Percentiles rank a stretch among this genome's conserved stretches.
phyloP scores from a whole-genome alignment of 2,888 invertebrate species.

The Metellina segmentata region DNA sequence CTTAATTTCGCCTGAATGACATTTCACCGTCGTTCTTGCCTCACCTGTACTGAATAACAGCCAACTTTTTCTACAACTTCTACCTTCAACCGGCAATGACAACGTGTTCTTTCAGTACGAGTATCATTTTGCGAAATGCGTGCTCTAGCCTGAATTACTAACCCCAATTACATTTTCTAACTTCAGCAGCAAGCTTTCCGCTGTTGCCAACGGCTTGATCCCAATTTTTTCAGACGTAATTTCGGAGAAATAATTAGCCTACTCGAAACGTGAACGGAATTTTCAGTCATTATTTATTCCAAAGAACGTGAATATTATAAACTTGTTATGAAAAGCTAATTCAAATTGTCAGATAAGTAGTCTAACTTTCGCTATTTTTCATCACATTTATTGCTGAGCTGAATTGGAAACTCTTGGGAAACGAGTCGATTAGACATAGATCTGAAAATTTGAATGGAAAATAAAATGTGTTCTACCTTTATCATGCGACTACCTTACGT shows the following conservation, averaged over 20 bases:
- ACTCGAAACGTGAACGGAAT: conserved; percentile 38
- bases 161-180: conserved; percentile 46
- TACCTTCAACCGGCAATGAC: background rate
- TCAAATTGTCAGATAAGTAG: background rate
- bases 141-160: conserved; percentile 59
- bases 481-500: too few relatives aligned
- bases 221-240: conserved; percentile 45
- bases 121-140: conserved; percentile 52
- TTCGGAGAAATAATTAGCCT: conserved; percentile 48
- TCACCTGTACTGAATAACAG: conserved; percentile 32
- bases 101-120: conserved; percentile 10
- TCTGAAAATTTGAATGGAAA: too few relatives aligned
- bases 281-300: background rate
- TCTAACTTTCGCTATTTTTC: background rate
- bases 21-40: background rate
- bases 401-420: background rate
- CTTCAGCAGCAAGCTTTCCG: background rate
- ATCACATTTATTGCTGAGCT: background rate
- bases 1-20: background rate
- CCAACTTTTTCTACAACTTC: background rate
- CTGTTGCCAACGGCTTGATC: conserved; percentile 68
- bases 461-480: too few relatives aligned
- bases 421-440: background rate
- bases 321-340: background rate
- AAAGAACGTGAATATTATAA: background rate